Evolutionary conservation across 2,797 vertebrate species (phyloP).

Genomic region (Pogoniulus pusillus): DNA sequence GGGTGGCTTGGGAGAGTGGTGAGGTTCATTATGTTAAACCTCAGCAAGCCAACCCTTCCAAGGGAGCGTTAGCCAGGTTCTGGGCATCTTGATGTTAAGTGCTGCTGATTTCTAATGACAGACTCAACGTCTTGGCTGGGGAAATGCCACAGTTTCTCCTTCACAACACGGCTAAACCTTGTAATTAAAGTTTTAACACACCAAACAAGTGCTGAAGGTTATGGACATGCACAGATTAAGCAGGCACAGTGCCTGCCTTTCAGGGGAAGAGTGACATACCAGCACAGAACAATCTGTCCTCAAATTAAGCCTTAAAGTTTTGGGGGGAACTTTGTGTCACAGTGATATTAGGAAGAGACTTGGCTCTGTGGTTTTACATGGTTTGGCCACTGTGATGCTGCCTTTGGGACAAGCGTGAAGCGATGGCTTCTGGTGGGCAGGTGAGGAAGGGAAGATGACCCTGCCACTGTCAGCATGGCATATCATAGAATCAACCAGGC

Average conservation of each 20-base stretch:
- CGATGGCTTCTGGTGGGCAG: neutral
- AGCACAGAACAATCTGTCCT: neutral
- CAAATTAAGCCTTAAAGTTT: neutral
- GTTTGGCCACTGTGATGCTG: neutral
- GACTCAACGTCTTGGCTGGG: neutral
- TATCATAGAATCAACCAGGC: too few relatives aligned
- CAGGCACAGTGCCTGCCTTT: neutral
- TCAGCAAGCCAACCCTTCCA: neutral
- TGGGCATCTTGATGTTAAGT: neutral
- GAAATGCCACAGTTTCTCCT: neutral
- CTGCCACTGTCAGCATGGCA: neutral
- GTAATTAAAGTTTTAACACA: neutral
- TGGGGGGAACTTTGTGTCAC: neutral
- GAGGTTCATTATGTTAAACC: neutral
- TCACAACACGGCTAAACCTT: neutral
- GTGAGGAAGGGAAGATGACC: neutral
- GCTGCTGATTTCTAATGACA: neutral
- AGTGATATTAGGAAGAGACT: neutral
- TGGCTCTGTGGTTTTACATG: neutral
- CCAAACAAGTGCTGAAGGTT: neutral
- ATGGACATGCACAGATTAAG: neutral
- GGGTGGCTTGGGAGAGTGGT: neutral
- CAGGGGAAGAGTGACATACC: neutral
- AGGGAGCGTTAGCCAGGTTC: neutral
- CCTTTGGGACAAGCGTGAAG: neutral